These are phyloP conservation scores for Lophochroa leadbeateri DNA, from an alignment of 2,113 vertebrate genomes.

Conservation along the genomic window DNA sequence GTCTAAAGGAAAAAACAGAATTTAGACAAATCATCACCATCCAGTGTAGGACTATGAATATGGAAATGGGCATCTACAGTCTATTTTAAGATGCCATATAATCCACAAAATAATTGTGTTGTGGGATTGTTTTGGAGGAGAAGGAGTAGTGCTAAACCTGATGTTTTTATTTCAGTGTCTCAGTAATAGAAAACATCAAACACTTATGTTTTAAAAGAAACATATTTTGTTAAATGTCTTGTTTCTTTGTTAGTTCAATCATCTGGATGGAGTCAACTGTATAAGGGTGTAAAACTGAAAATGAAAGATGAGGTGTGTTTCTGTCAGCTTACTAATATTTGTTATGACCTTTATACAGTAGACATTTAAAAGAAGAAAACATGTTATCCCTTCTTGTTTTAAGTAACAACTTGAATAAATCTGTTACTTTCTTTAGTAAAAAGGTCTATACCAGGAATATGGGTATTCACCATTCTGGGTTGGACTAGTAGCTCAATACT, in stretches of 20 bases:
- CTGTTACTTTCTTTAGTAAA: background rate
- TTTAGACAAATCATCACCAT: background rate
- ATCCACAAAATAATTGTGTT: background rate
- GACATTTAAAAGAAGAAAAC: background rate
- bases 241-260: background rate
- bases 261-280: background rate
- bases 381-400: background rate
- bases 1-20: background rate
- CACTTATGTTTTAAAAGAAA: background rate
- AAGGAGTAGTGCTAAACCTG: background rate
- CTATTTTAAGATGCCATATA: background rate
- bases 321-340: background rate
- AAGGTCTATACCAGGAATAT: background rate
- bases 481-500: background rate
- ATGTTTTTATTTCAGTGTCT: background rate
- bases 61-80: background rate
- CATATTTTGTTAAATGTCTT: background rate
- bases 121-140: rapidly evolving
- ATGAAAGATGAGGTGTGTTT: background rate
- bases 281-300: background rate
- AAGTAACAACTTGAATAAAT: background rate
- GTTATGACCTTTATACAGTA: background rate
- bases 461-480: background rate
- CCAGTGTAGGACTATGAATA: background rate
- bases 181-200: background rate